Evolutionary conservation across 2,888 invertebrate genomes (phyloP).

Genomic region (Watsonalla binaria): DNA sequence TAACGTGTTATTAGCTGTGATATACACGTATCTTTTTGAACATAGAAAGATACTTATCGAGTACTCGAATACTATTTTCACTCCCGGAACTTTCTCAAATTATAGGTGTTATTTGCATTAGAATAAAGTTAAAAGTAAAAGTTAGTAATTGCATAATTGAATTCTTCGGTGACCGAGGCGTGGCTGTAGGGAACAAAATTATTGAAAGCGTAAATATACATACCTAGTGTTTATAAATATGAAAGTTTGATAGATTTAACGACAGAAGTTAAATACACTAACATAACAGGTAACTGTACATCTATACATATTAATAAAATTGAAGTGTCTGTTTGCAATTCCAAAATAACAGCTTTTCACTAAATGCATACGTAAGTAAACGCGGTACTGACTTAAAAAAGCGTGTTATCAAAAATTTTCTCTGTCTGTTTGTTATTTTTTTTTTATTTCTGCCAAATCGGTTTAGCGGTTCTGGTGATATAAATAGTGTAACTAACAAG

Average conservation of each 20-base stretch:
- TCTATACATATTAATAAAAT: no score
- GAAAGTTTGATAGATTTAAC: background rate
- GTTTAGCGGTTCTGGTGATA: no score
- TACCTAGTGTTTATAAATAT: background rate
- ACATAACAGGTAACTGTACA: background rate
- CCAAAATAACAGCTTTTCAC: no score
- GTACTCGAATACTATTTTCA: slow-evolving; percentile 33
- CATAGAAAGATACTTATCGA: slow-evolving; percentile 33
- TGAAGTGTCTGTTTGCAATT: no score
- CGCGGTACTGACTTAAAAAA: no score
- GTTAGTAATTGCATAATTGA: slow-evolving; percentile 49
- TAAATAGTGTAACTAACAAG: no score
- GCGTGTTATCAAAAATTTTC: no score
- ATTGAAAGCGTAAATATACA: slow-evolving; percentile 8
- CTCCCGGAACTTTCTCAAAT: slow-evolving; percentile 48
- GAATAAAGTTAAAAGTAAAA: slow-evolving; percentile 51
- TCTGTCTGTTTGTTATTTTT: no score
- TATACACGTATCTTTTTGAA: slow-evolving; percentile 26
- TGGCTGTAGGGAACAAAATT: slow-evolving; percentile 9
- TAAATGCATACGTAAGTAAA: no score
- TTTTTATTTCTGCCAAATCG: no score
- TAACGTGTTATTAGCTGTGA: slow-evolving; percentile 10
- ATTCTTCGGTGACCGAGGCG: slow-evolving; percentile 6
- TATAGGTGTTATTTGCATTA: slow-evolving; percentile 36
- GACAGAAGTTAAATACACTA: background rate